Base-by-base conservation (phyloP, 2,888 invertebrate genomes). In the Fissipunctia ypsillon region DNA sequence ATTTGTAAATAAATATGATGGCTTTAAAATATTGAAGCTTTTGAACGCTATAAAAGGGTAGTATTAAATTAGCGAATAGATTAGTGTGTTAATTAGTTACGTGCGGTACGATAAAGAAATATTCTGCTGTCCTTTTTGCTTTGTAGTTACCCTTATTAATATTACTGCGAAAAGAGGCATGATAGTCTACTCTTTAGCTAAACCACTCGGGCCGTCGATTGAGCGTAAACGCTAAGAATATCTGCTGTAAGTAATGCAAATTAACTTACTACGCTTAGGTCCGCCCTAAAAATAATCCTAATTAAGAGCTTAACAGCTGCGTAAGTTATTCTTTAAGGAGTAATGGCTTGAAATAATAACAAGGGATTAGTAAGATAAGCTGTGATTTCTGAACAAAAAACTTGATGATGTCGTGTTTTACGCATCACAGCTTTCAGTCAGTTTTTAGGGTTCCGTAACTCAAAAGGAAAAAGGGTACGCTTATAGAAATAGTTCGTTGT, bases 331-430 rank as follows among this genome's bases (percentile, higher is more conserved):
- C 43, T 69, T 60, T 54, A 73, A 76, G 72, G 54, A 66, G 83
- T 67, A 75, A 87, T 71, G 45, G 76, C 79, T 73, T 64, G 74
- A 64, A 74, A 82, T 79, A 85, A 87, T 76, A 82, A 67, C 77
- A 64, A 69, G 59, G 71, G 75, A 81, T 84, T 66, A 84, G 31
- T 66, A n/a, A 35, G 66, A 52, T 69, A 63, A 71, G 68, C 59
- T 59, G 45, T 54, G 28, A n/a, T 66, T 79, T 61, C 48, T 66
- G 31, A 41, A 31, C 48, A 64, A 66, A n/a, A 31, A 67, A 43
- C 31, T 22, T 76, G 45, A 41, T 48, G 25, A 10, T 50, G 14
- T 57, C 38, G 10, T 43, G 14, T 43, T 28, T 74, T 50, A 31
- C 7, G 38, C 48, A 38, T 48, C n/a, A 73, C n/a, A 48, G 41